Evolutionary conservation across 2,113 vertebrate genomes (phyloP).

Genomic region (Pagrus major): DNA sequence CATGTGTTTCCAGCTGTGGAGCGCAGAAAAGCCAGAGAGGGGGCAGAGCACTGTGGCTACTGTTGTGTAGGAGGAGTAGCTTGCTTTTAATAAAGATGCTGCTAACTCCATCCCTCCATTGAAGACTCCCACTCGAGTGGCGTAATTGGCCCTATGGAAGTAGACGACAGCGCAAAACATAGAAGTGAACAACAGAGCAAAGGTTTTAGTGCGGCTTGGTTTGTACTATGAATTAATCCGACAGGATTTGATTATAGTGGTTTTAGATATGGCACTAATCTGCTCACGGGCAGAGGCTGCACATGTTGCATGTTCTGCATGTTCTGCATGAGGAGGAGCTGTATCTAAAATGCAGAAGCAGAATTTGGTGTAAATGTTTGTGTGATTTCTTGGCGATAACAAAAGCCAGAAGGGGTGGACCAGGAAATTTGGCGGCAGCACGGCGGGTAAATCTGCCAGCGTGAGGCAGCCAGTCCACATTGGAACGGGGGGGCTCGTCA

Average conservation of each 20-base stretch:
- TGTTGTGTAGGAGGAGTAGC: conserved; percentile 50
- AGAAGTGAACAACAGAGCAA: conserved; percentile 45
- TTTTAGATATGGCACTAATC: conserved; percentile 66
- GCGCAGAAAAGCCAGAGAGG: conserved; percentile 17
- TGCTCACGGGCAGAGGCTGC: conserved; percentile 21
- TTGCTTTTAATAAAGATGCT: conserved; percentile 43
- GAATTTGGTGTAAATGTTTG: background rate
- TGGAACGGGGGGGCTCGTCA: conserved; percentile 48
- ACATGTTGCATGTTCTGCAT: conserved; percentile 23
- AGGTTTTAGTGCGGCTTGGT: conserved; percentile 43
- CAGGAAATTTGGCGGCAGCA: conserved; percentile 6
- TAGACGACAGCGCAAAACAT: background rate
- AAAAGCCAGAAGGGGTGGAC: conserved; percentile 22
- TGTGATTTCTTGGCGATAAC: background rate
- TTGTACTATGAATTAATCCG: conserved; percentile 61
- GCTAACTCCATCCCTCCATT: conserved; percentile 44
- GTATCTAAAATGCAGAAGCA: too few species aligned
- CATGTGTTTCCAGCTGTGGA: conserved; percentile 23
- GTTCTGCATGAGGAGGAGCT: conserved; percentile 8
- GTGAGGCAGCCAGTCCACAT: background rate
- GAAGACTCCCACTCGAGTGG: conserved; percentile 39
- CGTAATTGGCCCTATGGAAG: conserved; percentile 37
- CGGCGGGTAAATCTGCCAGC: conserved; percentile 28
- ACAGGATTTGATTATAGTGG: conserved; percentile 52
- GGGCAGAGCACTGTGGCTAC: conserved; percentile 31